Conservation (phyloP, 2,888 invertebrate species). For the Glyphotaelius pellucidus region DNA sequence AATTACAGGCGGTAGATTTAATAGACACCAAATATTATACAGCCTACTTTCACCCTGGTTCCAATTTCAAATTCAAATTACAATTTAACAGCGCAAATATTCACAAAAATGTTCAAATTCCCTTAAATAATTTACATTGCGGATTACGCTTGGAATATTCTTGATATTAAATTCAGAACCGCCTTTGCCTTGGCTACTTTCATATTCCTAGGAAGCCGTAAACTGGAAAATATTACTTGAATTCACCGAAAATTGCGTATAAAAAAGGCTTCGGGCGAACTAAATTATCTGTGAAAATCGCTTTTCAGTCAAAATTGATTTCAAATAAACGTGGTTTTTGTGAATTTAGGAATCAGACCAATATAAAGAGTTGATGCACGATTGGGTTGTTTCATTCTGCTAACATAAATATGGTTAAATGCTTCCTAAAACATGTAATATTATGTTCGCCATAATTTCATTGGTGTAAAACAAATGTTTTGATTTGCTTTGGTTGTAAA, state of each 20-base stretch:
- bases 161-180: neutral
- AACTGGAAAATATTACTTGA: constrained; percentile 1
- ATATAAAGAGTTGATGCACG: neutral
- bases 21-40: neutral
- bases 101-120: neutral
- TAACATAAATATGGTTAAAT: too few species aligned
- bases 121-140: constrained; percentile 2
- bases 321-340: neutral
- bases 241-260: constrained; percentile 13
- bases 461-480: too few species aligned
- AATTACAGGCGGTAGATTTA: neutral
- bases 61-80: neutral
- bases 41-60: neutral
- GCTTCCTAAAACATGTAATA: too few species aligned
- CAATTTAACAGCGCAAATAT: neutral
- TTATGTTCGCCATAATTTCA: too few species aligned
- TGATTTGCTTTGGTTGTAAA: too few species aligned
- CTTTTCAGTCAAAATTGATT: neutral
- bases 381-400: neutral
- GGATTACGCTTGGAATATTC: neutral
- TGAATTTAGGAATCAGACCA: neutral
- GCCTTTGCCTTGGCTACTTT: neutral
- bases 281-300: neutral
- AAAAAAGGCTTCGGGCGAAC: neutral
- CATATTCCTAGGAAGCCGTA: neutral